Percentiles rank a stretch among this genome's conserved stretches.
phyloP scores from a whole-genome alignment of 2,797 vertebrate species.

The Syngnathus rostellatus region DNA sequence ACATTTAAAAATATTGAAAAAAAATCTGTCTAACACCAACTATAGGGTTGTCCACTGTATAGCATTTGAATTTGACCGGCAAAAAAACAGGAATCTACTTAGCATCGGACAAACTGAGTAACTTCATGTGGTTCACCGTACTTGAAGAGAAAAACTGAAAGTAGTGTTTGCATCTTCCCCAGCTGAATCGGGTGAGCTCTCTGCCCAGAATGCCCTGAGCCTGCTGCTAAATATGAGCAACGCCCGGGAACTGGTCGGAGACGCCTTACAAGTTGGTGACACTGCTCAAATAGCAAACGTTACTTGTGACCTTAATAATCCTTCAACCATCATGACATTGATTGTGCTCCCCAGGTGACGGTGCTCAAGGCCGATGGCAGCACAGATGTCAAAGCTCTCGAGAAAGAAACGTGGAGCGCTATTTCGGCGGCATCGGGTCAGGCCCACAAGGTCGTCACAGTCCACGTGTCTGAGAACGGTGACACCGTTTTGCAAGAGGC shows the following conservation, averaged over 20 bases:
- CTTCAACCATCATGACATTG: background rate
- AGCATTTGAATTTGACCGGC: background rate
- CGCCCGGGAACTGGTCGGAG: conserved; percentile 76
- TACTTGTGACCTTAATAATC: background rate
- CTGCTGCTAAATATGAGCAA: conserved; percentile 92
- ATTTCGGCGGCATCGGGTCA: conserved; percentile 55
- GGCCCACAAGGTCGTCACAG: conserved; percentile 78
- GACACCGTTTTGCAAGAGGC: conserved; percentile 74
- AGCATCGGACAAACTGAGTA: background rate
- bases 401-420: conserved; percentile 41
- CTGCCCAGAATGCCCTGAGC: conserved; percentile 88
- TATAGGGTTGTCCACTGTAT: too few species aligned
- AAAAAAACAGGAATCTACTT: background rate
- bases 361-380: conserved; percentile 75
- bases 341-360: conserved; percentile 71
- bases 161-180: conserved; percentile 22
- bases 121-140: background rate
- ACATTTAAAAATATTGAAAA: too few species aligned
- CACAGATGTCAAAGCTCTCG: conserved; percentile 68
- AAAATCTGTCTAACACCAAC: too few species aligned
- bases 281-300: background rate
- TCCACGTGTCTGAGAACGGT: conserved; percentile 80
- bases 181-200: conserved; percentile 75
- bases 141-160: background rate
- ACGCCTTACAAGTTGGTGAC: conserved; percentile 77